Percentiles rank a stretch among this genome's conserved stretches.
These are phyloP conservation scores for Tachypleus tridentatus DNA, from an alignment of 1,140 invertebrate species.

Conservation along the genomic window DNA sequence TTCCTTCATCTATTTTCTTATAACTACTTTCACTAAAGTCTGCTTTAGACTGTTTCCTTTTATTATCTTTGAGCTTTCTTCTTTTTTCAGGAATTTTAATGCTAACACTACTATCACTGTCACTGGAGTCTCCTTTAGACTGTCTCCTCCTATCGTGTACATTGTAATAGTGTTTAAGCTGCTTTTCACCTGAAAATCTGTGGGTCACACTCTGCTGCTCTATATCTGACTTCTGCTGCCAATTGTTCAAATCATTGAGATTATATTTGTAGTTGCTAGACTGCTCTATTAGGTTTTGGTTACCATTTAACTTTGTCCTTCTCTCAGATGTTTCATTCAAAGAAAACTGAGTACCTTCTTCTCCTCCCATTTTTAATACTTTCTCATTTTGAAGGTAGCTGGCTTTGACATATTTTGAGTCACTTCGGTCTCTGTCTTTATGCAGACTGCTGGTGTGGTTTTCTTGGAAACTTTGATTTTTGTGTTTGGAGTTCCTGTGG, in stretches of 20 bases:
- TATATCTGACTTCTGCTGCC: too few relatives aligned
- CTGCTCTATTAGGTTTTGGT: too few relatives aligned
- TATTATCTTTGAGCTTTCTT: not conserved
- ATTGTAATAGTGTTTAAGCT: not conserved
- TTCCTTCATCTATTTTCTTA: constrained; percentile 8
- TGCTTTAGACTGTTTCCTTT: not conserved
- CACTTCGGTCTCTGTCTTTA: not conserved
- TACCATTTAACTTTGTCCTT: too few relatives aligned
- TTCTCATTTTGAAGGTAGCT: not conserved
- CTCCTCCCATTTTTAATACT: too few relatives aligned
- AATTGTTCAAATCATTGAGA: too few relatives aligned
- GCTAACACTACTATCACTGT: not conserved
- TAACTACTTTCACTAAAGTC: not conserved
- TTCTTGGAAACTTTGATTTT: not conserved
- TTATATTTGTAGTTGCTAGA: too few relatives aligned
- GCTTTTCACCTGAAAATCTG: too few relatives aligned
- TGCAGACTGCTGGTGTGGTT: not conserved
- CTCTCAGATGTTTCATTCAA: too few relatives aligned
- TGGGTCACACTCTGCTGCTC: too few relatives aligned
- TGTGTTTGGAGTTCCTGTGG: not conserved
- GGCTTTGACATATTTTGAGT: not conserved
- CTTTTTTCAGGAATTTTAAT: not conserved
- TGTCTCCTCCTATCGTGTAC: not conserved
- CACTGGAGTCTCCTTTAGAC: not conserved
- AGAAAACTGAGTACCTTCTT: too few relatives aligned